Base-by-base conservation (phyloP, 2,888 invertebrate genomes). In the Rhimphoctona megacephalus region DNA sequence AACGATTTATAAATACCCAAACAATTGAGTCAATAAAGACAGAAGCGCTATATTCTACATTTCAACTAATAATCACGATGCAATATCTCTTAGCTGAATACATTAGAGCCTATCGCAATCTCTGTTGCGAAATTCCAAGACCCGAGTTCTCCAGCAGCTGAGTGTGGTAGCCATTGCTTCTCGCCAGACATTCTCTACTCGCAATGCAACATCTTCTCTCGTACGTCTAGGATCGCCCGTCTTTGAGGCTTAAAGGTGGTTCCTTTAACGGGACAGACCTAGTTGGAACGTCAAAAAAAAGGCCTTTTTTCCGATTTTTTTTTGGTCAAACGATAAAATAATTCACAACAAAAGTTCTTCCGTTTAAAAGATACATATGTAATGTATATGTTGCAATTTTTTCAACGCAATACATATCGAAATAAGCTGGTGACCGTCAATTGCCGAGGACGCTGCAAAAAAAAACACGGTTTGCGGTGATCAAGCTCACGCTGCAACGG, bases 191-290 rank as follows among this genome's bases (percentile, higher is more conserved):
- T 64, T 57, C 72, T 46, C 19, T 52, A 22, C 39, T 46, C n/a
- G 19, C 2, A 36, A 67, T 54, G 22, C 49, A 70, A 64, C 73
- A 36, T 8, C 30, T 17, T 30, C 46, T 33, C 39, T 64, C 69
- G 22, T 52, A 30, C 43, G 46, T 69, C 43, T 30, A 14, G 52
- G 54, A 57, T 67, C 76, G 70, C 61, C 76, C 46, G 90, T 88
- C 89, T 90, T 89, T 90, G 90, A 89, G 77, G 88, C 90, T 90
- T 89, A 89, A 88, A 88, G 85, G 79, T 79, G 89, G 82, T 86
- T 82, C 49, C 85, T 73, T 76, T 77, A 83, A 83, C n/a, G n/a
- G n/a, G n/a, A n/a, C n/a, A n/a, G n/a, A n/a, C n/a, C n/a, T n/a
- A n/a, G n/a, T n/a, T n/a, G n/a, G n/a, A n/a, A n/a, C n/a, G n/a